phyloP scores from a whole-genome alignment of 2,888 invertebrate species.

The Plusia festucae region DNA sequence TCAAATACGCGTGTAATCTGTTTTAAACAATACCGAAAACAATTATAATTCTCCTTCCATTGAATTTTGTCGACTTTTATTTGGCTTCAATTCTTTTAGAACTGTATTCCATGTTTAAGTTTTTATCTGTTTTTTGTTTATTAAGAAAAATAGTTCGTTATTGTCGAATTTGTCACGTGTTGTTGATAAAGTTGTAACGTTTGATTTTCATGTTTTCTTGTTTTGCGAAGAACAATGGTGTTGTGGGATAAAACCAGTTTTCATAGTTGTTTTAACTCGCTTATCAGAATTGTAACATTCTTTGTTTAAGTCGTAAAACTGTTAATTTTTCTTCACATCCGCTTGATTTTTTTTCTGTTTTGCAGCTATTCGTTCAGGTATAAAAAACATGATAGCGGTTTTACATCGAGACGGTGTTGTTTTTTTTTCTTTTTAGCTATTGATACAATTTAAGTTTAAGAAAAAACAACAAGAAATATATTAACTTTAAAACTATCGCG shows the following conservation, averaged over 20 bases:
- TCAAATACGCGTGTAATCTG: too few relatives aligned
- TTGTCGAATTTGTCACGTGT: not conserved
- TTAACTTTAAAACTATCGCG: too few relatives aligned
- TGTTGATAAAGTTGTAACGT: not conserved
- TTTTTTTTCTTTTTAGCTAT: too few relatives aligned
- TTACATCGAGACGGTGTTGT: too few relatives aligned
- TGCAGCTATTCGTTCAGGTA: too few relatives aligned
- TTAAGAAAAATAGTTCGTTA: not conserved
- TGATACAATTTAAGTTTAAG: too few relatives aligned
- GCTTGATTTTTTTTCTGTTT: not conserved
- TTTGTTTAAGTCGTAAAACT: not conserved
- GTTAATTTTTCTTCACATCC: not conserved
- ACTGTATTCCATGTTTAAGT: not conserved
- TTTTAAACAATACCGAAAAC: too few relatives aligned
- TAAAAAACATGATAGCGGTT: too few relatives aligned
- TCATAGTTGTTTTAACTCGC: conserved; percentile 24
- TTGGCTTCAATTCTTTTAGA: not conserved
- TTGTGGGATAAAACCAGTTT: conserved; percentile 25
- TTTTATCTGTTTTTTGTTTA: too few relatives aligned
- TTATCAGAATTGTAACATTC: conserved; percentile 41
- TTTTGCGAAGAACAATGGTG: conserved; percentile 16
- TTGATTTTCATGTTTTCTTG: not conserved
- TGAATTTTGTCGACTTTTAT: not conserved
- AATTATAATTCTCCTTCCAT: too few relatives aligned
- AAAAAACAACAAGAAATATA: too few relatives aligned